Evolutionary conservation across 2,797 vertebrate genomes (phyloP).

Genomic region (Anguilla pacifica): DNA sequence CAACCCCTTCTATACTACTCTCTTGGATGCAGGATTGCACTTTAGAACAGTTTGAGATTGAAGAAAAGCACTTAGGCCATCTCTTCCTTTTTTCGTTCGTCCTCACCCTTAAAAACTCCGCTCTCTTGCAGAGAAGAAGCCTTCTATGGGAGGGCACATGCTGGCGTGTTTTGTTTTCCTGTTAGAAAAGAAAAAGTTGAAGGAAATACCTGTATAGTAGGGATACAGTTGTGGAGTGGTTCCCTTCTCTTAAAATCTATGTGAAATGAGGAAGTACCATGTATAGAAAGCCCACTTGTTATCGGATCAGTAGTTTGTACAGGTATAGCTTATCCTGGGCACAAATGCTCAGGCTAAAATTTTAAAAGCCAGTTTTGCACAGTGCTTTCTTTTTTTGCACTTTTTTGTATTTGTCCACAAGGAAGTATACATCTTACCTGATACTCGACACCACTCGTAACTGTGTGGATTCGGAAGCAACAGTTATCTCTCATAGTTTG

Average conservation of each 20-base stretch:
- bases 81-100: not conserved
- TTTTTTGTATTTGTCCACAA: conserved; percentile 84
- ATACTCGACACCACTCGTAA: conserved; percentile 48
- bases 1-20: not conserved
- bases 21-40: conserved; percentile 74
- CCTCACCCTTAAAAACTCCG: not conserved
- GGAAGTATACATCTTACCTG: conserved; percentile 42
- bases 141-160: not conserved
- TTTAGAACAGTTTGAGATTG: conserved; percentile 70
- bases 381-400: conserved; percentile 90
- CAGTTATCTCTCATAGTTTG: not conserved
- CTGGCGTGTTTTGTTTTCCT: conserved; percentile 37
- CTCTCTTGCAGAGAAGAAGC: conserved; percentile 1
- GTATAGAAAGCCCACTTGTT: conserved; percentile 58
- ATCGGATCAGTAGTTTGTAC: conserved; percentile 75
- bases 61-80: conserved; percentile 78
- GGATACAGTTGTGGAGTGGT: conserved; percentile 53
- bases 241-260: conserved; percentile 48
- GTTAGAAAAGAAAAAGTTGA: conserved; percentile 41
- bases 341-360: conserved; percentile 94
- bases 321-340: conserved; percentile 83
- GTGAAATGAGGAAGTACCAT: conserved; percentile 58
- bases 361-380: conserved; percentile 92
- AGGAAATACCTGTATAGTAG: conserved; percentile 47
- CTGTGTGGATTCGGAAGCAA: conserved; percentile 50